Base-by-base conservation (phyloP, 2,113 vertebrate genomes). In the Hippocampus mohnikei region DNA sequence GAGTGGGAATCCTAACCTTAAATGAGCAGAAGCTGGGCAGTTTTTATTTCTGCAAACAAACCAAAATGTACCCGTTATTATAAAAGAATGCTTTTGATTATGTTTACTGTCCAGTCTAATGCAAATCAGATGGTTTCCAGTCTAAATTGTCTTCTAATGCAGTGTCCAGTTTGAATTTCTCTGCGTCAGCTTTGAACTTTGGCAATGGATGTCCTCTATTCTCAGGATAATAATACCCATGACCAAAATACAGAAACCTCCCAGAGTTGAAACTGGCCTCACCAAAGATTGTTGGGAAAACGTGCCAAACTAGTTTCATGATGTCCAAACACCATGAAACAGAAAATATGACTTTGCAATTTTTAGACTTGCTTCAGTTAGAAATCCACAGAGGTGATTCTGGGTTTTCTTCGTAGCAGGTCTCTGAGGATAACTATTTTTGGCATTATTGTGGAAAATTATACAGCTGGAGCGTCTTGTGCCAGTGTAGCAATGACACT, bases 161-260 rank as follows among this genome's bases (percentile, higher is more conserved):
- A 7, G 52, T 66, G 37, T 59, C 48, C 23, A 15, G 37, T 80
- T 68, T 72, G 12, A 44, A 66, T 53, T 4, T 66, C 7, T 67
- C 5, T 9, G n/a, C 68, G 50, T 69, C 40, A 52, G 52, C 18
- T 64, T 4, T 68, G 29, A 18, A 76, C 53, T 71, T 72, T 79
- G 71, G 23, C 64, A 71, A 71, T 71, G 81, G 74, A 78, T 66
- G 66, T 74, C 75, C 8, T 76, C 69, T 56, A 67, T 67, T 78
- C 66, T 71, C 23, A 66, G 63, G 67, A 77, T 2, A 85, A 84
- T 85, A n/a, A 83, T 75, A 70, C 72, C 66, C 69, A 44, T 21
- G 48, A 66, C 60, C 64, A 27, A 84, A 84, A 81, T 72, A 75
- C 59, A 78, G 59, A 61, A 73, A 7, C 20, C 69, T 75, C 69